Conservation (phyloP, 2,888 invertebrate genomes). For the Lissocephala sabroskyi region DNA sequence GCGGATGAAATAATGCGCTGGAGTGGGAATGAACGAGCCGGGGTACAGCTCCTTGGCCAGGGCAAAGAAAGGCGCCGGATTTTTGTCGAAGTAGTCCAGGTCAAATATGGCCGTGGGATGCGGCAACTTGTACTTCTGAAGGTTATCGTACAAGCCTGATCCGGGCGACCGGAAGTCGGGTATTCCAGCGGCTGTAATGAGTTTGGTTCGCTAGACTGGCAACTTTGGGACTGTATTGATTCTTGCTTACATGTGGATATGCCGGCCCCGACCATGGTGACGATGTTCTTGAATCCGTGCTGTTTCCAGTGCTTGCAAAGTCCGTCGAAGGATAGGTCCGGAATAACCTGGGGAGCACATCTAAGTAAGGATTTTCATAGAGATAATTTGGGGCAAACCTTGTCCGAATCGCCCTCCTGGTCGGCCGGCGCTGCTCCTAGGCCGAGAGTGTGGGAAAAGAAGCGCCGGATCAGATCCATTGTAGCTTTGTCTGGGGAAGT, state of each 20-base stretch:
- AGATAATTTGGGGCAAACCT: neutral
- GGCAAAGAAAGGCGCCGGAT: slow-evolving; percentile 94
- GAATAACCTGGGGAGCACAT: slow-evolving; percentile 74
- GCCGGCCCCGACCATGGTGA: slow-evolving; percentile 96
- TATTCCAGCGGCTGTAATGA: slow-evolving; percentile 78
- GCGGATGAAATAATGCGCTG: slow-evolving; percentile 91
- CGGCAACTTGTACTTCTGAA: slow-evolving; percentile 92
- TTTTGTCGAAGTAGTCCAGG: slow-evolving; percentile 86
- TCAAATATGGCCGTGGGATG: slow-evolving; percentile 95
- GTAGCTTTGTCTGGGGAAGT: slow-evolving; percentile 65
- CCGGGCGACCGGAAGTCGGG: slow-evolving; percentile 96
- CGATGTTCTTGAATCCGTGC: slow-evolving; percentile 85
- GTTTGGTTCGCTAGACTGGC: neutral
- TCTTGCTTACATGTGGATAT: slow-evolving; percentile 90
- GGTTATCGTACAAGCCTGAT: slow-evolving; percentile 91
- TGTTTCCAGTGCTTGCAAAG: slow-evolving; percentile 85
- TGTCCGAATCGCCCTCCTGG: slow-evolving; percentile 29
- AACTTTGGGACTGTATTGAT: too few relatives aligned
- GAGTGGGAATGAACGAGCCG: slow-evolving; percentile 89
- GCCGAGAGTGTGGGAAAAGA: slow-evolving; percentile 78
- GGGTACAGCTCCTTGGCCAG: slow-evolving; percentile 93
- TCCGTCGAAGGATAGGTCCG: slow-evolving; percentile 82
- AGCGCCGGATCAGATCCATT: slow-evolving; percentile 78
- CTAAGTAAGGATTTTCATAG: neutral
- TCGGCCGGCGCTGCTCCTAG: slow-evolving; percentile 63